Base-by-base conservation (phyloP, 2,797 vertebrate species). In the Odontamblyopus lacepedii region DNA sequence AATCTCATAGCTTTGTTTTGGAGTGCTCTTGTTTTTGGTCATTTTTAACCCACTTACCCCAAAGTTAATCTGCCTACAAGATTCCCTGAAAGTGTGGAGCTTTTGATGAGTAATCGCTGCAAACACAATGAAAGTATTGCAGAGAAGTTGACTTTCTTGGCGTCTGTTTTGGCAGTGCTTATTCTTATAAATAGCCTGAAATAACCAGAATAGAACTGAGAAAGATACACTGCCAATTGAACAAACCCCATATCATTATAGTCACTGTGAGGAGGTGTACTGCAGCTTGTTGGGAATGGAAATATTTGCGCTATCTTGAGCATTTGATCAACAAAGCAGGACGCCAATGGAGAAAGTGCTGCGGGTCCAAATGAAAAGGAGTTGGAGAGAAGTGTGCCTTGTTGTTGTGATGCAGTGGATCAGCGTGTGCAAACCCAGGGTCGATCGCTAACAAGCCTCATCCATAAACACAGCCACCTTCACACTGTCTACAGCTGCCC, bases 81-180 rank as follows among this genome's bases (percentile, higher is more conserved):
- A 81, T 69, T 79, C 80, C 73, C 63, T 63, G 69, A 77, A 73
- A 82, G 75, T 80, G 77, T 78, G 79, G 72, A 69, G 60, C 59
- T 59, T 70, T 77, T 86, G 77, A 83, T 90, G 81, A 85, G 77
- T 88, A 83, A 88, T 80, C 32, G 30, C 85, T 86, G 76, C 73
- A 61, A 78, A 72, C 72, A 50, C 77, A 84, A 81, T 13, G 53
- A 74, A 11, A 75, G 44, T 44, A 70, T 83, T 81, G 70, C 27
- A 32, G 79, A 84, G 80, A 50, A 56, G 35, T 80, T 86, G 69
- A 67, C 55, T 74, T 76, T 83, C 72, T 80, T 79, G 35, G 72
- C 73, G 76, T 55, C 72, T 56, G 60, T 72, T 81, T 82, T 73
- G 73, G 71, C 66, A 26, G 48, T 8, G 69, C 63, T 80, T 57